Percentiles rank a stretch among this genome's conserved stretches.
Evolutionary conservation across 2,888 invertebrate species (phyloP).

Genomic region (Drosophila gaucha): DNA sequence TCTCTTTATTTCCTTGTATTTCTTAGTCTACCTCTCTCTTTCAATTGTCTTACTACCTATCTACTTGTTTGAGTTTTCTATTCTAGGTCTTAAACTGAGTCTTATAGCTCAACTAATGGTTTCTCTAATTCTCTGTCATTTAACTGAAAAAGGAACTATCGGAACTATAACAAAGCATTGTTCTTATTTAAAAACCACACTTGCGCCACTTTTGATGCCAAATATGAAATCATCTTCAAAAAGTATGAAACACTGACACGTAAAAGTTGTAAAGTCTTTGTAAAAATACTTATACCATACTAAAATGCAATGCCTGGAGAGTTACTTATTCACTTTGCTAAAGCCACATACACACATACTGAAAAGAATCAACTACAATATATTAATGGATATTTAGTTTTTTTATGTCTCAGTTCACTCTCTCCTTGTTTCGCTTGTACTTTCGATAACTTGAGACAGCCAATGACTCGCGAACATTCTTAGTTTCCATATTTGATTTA

Average conservation of each 20-base stretch:
- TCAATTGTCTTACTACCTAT: too few relatives aligned
- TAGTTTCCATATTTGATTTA: slow-evolving; percentile 52
- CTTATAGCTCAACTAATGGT: too few relatives aligned
- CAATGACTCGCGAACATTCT: slow-evolving; percentile 33
- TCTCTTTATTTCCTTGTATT: too few relatives aligned
- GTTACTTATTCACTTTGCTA: background rate
- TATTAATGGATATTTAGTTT: too few relatives aligned
- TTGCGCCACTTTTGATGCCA: background rate
- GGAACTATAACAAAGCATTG: too few relatives aligned
- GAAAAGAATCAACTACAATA: too few relatives aligned
- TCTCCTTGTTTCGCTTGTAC: background rate
- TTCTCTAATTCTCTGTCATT: too few relatives aligned
- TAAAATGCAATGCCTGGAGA: background rate
- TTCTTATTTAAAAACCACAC: background rate
- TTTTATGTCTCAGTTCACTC: background rate
- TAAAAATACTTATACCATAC: background rate
- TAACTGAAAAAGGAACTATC: too few relatives aligned
- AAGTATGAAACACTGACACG: background rate
- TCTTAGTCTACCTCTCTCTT: too few relatives aligned
- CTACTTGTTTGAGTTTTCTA: too few relatives aligned
- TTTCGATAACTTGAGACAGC: slow-evolving; percentile 16
- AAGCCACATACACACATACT: background rate
- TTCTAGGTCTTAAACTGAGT: too few relatives aligned
- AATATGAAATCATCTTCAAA: background rate
- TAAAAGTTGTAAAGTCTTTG: background rate